Evolutionary conservation across 2,113 vertebrate genomes (phyloP), one percentile per base, ranked within the genome.

Genomic region (Diadophis punctatus): DNA sequence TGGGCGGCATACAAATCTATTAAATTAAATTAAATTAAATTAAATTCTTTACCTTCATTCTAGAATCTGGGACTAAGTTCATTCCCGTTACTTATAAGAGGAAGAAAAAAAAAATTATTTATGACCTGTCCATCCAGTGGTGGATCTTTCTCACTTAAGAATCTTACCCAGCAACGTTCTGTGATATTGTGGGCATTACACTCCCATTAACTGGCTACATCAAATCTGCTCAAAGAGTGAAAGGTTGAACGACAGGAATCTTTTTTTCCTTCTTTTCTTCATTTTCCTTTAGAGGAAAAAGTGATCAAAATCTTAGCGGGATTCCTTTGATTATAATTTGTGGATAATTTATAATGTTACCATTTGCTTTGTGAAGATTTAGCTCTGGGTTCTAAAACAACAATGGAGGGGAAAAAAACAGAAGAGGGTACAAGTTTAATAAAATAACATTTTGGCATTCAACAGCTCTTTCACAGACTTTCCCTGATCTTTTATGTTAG

Each of bases 401-500:
- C 60, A 63, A 63, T n/a, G 60, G 60, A 30, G 7, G 56, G 0
- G 2, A 3, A 3, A 20, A 92, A 91, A 86, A 4, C 8, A 27
- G 23, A 49, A 85, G 25, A 1, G 90, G 92, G 49, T 48, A 91
- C 8, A 25, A 51, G 18, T 22, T 63, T 95, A 22, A 48, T 2
- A 30, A n/a, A 93, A 58, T 63, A 6, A 27, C 43, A 3, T 90
- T 94, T 93, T 85, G 53, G 27, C 34, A 89, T 6, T 1, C 0
- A 16, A 55, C 30, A 1, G 1, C 85, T 92, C 34, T 94, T 85
- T 60, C 56, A 11, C 55, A 84, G 8, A 68, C 90, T 30, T 95
- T 94, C 74, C 84, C 53, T 0, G 0, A 94, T 93, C 56, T 95
- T 95, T 93, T 90, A 93, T 93, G 88, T 90, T 90, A 93, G 93